These are phyloP conservation scores for Crematogaster levior DNA, from an alignment of 2,888 invertebrate genomes.

Conservation along the genomic window DNA sequence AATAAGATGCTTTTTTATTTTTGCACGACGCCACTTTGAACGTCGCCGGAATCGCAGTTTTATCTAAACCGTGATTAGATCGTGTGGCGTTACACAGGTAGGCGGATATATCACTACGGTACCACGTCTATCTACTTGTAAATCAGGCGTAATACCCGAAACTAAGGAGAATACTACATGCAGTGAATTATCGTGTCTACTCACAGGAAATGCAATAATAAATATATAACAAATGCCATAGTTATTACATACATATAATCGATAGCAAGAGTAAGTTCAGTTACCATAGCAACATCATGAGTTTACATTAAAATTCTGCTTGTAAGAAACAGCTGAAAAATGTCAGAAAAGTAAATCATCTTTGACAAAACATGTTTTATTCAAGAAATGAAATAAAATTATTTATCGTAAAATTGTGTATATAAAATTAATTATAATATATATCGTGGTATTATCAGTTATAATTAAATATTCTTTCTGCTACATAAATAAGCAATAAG, in stretches of 20 bases:
- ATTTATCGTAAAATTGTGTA: background rate
- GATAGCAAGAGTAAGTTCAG: too few relatives aligned
- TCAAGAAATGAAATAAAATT: background rate
- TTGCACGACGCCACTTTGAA: constrained; percentile 54
- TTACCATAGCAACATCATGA: background rate
- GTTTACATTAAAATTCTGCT: background rate
- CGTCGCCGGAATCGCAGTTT: constrained; percentile 41
- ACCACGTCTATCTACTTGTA: constrained; percentile 69
- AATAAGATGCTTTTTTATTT: constrained; percentile 40
- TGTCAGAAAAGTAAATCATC: background rate
- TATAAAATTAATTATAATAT: constrained; percentile 7
- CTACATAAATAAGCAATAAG: constrained; percentile 4
- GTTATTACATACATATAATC: background rate
- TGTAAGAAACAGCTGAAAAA: background rate
- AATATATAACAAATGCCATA: background rate
- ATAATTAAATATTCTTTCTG: background rate
- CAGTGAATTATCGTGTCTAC: constrained; percentile 72
- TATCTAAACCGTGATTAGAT: constrained; percentile 51
- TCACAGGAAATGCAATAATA: constrained; percentile 70
- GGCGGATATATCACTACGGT: constrained; percentile 59
- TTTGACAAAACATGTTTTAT: background rate
- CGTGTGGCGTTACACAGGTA: constrained; percentile 59
- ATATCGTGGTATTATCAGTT: background rate
- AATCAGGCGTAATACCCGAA: constrained; percentile 73
- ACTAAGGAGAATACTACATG: constrained; percentile 73